Conservation (phyloP, 1,140 invertebrate genomes). For the Planococcus citri region DNA sequence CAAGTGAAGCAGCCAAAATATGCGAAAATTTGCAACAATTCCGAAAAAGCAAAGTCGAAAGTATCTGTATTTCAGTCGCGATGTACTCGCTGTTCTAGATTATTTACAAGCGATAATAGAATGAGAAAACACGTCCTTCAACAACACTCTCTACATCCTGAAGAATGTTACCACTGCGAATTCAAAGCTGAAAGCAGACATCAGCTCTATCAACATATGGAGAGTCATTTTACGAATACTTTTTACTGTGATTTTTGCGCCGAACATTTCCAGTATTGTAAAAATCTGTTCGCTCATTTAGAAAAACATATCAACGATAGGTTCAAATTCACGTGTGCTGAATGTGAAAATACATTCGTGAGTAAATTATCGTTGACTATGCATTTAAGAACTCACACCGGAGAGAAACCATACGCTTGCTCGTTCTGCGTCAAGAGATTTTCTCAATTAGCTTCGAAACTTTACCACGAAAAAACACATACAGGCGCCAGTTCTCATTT, state of each 20-base stretch:
- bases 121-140: conserved; percentile 22
- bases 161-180: conserved; percentile 23
- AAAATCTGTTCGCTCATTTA: conserved; percentile 22
- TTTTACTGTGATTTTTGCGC: conserved; percentile 24
- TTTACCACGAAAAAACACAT: conserved; percentile 39
- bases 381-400: conserved; percentile 43
- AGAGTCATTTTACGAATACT: conserved; percentile 17
- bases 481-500: conserved; percentile 36
- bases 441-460: conserved; percentile 53
- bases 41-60: not conserved
- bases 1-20: not conserved
- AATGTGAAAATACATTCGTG: conserved; percentile 22
- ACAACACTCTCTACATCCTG: conserved; percentile 13
- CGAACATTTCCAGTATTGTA: conserved; percentile 17
- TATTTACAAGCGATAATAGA: conserved; percentile 21
- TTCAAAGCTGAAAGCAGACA: conserved; percentile 17
- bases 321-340: conserved; percentile 20
- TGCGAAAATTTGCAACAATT: not conserved
- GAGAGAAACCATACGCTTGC: conserved; percentile 47
- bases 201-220: conserved; percentile 22
- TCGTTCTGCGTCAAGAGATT: conserved; percentile 45
- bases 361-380: conserved; percentile 22
- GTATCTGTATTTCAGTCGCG: not conserved
- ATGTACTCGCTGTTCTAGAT: conserved; percentile 17
- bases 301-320: conserved; percentile 21